phyloP scores from a whole-genome alignment of 2,797 vertebrate genomes.

The Rhinella marina region DNA sequence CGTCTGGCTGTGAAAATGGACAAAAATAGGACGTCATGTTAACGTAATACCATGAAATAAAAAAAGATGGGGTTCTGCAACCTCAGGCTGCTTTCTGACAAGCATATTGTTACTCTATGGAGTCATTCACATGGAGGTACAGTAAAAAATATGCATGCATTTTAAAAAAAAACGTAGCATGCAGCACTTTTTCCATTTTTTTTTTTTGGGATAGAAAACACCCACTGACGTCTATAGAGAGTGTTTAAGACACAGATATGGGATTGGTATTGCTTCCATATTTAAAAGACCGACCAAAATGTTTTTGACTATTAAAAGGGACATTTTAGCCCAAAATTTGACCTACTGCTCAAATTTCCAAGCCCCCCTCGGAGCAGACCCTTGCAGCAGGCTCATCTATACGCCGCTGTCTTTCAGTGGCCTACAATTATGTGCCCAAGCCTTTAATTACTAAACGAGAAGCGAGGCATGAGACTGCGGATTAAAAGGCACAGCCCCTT shows the following conservation, averaged over 20 bases:
- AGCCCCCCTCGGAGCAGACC: neutral
- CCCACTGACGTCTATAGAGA: neutral
- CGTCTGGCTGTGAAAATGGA: no score
- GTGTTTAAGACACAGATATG: no score
- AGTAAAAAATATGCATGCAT: no score
- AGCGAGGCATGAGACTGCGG: conserved; percentile 30
- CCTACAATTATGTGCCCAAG: conserved; percentile 45
- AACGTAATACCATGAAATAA: no score
- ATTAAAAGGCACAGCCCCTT: neutral
- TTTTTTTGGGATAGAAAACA: neutral
- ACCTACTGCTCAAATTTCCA: neutral
- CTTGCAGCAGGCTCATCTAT: neutral
- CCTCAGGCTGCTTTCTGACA: no score
- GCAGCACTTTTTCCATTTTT: no score
- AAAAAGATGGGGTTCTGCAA: no score
- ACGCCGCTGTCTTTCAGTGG: conserved; percentile 3
- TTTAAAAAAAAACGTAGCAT: no score
- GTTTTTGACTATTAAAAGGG: neutral
- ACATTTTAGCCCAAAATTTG: neutral
- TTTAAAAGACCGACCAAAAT: neutral
- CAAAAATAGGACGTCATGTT: no score
- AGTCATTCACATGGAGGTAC: no score
- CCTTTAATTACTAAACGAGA: conserved; percentile 41
- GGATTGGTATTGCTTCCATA: no score
- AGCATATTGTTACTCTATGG: no score